A percentile compares a stretch with the other conserved stretches of the same genome.
Conservation (phyloP, 2,888 invertebrate genomes). For the Eugnorisma glareosa region DNA sequence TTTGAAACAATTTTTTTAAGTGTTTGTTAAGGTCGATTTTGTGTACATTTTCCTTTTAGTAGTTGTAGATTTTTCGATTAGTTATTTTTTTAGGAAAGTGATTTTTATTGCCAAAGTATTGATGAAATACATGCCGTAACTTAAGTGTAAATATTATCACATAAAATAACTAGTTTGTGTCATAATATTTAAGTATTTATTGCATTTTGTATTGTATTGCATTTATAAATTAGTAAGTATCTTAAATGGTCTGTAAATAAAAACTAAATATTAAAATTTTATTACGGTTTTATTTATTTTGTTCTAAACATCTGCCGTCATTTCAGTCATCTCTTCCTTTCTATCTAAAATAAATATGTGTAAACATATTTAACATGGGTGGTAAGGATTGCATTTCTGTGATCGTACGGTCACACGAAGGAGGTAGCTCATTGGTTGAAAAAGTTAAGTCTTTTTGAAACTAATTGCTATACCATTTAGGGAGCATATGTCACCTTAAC, state of each 20-base stretch:
- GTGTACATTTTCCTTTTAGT: not conserved
- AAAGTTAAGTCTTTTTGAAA: too few species aligned
- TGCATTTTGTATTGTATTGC: slow-evolving; percentile 12
- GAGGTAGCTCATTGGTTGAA: not conserved
- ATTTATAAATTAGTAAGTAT: slow-evolving; percentile 18
- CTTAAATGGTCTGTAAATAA: not conserved
- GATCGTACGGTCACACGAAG: too few species aligned
- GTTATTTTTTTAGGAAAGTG: not conserved
- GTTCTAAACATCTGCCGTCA: not conserved
- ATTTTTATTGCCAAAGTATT: slow-evolving; percentile 42
- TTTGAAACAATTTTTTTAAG: not conserved
- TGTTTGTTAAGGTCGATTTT: not conserved
- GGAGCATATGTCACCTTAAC: too few species aligned
- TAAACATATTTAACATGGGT: too few species aligned
- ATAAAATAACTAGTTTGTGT: not conserved
- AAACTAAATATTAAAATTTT: not conserved
- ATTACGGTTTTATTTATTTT: not conserved
- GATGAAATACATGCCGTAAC: not conserved
- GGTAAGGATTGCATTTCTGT: too few species aligned
- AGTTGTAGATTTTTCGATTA: not conserved
- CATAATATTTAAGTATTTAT: not conserved
- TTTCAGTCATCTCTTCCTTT: not conserved
- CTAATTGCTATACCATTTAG: too few species aligned
- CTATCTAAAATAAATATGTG: not conserved
- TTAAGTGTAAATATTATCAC: slow-evolving; percentile 24